These are phyloP conservation scores for Capromys pilorides DNA, from an alignment of 2,797 vertebrate genomes.

Conservation along the genomic window DNA sequence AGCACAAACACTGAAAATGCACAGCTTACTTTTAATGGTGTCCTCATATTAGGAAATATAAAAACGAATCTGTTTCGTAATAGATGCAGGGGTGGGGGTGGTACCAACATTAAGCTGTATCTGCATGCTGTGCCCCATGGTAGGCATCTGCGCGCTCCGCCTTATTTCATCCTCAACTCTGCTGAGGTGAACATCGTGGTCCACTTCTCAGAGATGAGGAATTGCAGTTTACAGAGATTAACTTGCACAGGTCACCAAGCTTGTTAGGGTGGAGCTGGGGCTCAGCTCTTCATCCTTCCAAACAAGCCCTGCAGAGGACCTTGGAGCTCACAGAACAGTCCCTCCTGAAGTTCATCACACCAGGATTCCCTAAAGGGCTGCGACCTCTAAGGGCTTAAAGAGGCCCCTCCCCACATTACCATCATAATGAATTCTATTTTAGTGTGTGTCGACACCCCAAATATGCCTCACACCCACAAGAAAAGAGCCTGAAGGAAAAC, in stretches of 20 bases:
- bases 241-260: not conserved
- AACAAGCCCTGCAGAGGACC: conserved; percentile 6
- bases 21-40: conserved; percentile 34
- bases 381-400: not conserved
- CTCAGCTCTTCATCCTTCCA: not conserved
- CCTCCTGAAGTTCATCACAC: not conserved
- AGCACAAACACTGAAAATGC: not conserved
- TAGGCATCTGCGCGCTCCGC: not conserved
- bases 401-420: not conserved
- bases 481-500: conserved; percentile 15
- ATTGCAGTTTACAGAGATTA: not conserved
- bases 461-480: not conserved
- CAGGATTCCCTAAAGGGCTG: not conserved
- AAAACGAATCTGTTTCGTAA: not conserved
- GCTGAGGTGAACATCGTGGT: not conserved
- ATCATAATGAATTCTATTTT: conserved; percentile 4
- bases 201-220: not conserved
- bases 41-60: not conserved
- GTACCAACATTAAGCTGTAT: not conserved
- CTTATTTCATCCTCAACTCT: not conserved
- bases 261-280: not conserved
- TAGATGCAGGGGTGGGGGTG: too few species aligned
- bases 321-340: not conserved
- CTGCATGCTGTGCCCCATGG: not conserved
- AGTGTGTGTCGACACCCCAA: not conserved